Evolutionary conservation across 1,140 invertebrate genomes (phyloP), one percentile per base, ranked within the genome.

Genomic region (Drosophila suzukii): DNA sequence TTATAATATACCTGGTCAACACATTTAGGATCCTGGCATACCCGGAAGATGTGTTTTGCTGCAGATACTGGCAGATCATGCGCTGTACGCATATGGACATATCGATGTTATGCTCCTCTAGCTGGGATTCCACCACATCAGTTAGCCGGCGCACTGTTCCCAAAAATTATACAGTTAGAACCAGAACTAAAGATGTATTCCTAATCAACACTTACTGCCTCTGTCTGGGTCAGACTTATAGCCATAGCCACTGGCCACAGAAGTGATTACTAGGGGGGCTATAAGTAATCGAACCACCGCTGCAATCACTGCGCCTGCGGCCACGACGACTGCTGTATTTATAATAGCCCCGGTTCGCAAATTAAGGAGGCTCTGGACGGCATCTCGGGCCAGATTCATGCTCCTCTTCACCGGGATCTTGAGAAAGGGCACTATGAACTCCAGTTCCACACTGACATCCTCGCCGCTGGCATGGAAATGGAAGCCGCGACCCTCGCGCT

Each of bases 361-460:
- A 68, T 91, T 86, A 0, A 91, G 43, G 1, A 91, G 17, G 24
- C 49, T 84, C 8, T 71, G 77, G 5, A 90, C 32, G 0, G 90
- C 80, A 38, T 80, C 59, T 0, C 81, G 56, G 15, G 90, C 83
- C 39, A 91, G 8, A 4, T 68, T 50, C 53, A 91, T 81, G 70
- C 85, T 88, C 4, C 90, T 65, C 24, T 66, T 65, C 0, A 88
- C 75, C 0, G 90, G 90, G 7, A 91, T 30, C 0, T 65, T 58
- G 0, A 91, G 8, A 30, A 91, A 88, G 0, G 90, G 90, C 17
- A 91, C 65, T 5, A 91, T 90, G 27, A 91, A 91, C 53, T 91
- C 90, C 67, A 91, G 8, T n/a, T 91, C 90, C 30, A 91, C 78
- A 47, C 66, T 83, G 12, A 91, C 72, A 65, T 91, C 90, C 34